phyloP scores from a whole-genome alignment of 2,797 vertebrate genomes.

The Centropyge bicolor region DNA sequence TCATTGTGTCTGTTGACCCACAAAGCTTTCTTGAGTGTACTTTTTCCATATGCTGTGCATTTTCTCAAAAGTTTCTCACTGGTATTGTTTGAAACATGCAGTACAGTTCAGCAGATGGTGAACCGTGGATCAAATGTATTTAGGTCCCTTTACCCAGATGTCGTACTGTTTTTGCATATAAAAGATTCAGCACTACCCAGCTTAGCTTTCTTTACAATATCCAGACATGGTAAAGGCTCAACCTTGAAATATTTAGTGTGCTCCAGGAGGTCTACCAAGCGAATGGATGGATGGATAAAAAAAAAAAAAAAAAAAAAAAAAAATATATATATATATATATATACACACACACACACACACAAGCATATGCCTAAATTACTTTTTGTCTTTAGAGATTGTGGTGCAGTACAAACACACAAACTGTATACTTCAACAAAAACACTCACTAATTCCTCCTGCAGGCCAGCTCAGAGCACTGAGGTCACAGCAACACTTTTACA shows the following conservation, averaged over 20 bases:
- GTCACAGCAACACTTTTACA: not conserved
- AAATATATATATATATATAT: no score
- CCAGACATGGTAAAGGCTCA: slow-evolving; percentile 45
- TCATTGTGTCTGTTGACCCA: slow-evolving; percentile 1
- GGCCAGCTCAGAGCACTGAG: no score
- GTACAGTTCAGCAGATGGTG: not conserved
- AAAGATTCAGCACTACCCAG: slow-evolving; percentile 48
- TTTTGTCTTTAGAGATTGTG: not conserved
- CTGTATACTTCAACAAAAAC: not conserved
- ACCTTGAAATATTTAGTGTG: slow-evolving; percentile 58
- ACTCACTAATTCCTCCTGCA: not conserved
- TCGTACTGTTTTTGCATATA: slow-evolving; percentile 38
- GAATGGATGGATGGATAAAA: slow-evolving; percentile 19
- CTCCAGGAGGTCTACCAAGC: slow-evolving; percentile 21
- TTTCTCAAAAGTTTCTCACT: not conserved
- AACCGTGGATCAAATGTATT: slow-evolving; percentile 3
- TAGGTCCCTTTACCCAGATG: slow-evolving; percentile 13
- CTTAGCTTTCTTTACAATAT: slow-evolving; percentile 45
- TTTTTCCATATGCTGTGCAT: not conserved
- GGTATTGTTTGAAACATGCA: slow-evolving; percentile 16
- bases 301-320: not conserved
- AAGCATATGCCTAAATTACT: not conserved
- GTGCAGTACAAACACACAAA: not conserved
- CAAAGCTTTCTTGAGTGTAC: not conserved
- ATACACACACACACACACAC: no score